Base-by-base conservation (phyloP, 2,113 vertebrate genomes). In the Verasper variegatus region DNA sequence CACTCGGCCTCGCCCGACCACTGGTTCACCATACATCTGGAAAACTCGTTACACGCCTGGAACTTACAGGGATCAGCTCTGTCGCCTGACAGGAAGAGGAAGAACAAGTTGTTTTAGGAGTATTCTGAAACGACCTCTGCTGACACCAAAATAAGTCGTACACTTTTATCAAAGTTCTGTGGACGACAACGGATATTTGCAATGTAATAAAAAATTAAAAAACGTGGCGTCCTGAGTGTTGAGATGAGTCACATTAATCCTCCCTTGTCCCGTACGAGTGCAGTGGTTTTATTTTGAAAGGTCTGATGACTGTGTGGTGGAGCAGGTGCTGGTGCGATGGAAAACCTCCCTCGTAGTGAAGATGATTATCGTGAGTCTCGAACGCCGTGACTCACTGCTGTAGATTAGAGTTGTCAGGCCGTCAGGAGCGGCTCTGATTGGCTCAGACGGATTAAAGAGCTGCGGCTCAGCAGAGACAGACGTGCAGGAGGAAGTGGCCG, bases 31-130 rank as follows among this genome's bases (percentile, higher is more conserved):
- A 94, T 76, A 70, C 98, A 99, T 23, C 94, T 92, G 0, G 97
- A 99, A 83, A 97, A 98, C 54, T 97, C 95, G 7, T 97, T 98
- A 86, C 98, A 99, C 3, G 97, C 96, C 83, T 99, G 97, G 93
- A 99, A 99, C 86, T 99, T 99, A 91, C 97, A 99, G 21, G 95
- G 96, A 56, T 99, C 96, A 0, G 97, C 98, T 55, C 94, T 86
- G 51, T 98, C 95, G 35, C 98, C 98, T 99, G 86, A 40, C 68
- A 73, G 27, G 26, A 21, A n/a, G 13, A 26, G 3, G 17, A 18
- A 20, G 62, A 23, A 21, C 13, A 17, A 45, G 54, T 12, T 1
- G 2, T 37, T 9, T 37, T 37, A 37, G 9, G 35, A 37, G 8
- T 37, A 2, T 37, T 37, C 35, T 8, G 35, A 37, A 37, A 37